Evolutionary conservation across 92 coral and sea anemone genomes (phyloP).

Genomic region (Bergia puertoricense): DNA sequence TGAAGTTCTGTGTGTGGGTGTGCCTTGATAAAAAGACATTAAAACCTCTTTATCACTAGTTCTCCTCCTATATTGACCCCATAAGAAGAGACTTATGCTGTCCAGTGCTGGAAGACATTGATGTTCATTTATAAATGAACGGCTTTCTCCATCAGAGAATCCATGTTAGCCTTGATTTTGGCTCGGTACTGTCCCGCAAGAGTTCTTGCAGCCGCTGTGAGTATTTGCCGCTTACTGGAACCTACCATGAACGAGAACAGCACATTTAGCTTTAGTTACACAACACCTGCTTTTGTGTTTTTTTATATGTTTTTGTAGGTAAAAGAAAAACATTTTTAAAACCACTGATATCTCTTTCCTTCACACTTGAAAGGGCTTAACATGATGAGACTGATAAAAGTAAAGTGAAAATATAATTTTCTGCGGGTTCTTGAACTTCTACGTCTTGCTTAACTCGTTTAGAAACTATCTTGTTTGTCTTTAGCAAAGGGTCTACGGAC

Average conservation of each 20-base stretch:
- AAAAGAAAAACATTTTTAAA: neutral
- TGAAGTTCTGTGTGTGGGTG: neutral
- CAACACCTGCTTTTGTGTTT: too few species aligned
- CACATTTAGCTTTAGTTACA: neutral
- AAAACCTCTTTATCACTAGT: neutral
- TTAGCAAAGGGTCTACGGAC: too few species aligned
- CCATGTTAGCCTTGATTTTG: conserved; percentile 70
- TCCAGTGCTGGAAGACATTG: too few species aligned
- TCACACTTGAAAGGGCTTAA: too few species aligned
- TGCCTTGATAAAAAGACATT: neutral
- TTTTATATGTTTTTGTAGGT: neutral
- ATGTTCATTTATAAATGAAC: conserved; percentile 60
- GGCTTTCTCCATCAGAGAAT: conserved; percentile 91
- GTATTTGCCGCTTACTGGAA: conserved; percentile 83
- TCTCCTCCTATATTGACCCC: neutral
- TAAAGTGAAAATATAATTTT: too few species aligned
- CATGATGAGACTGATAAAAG: too few species aligned
- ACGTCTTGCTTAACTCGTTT: too few species aligned
- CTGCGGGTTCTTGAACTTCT: too few species aligned
- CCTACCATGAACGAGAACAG: conserved; percentile 45
- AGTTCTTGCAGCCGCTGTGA: conserved; percentile 85
- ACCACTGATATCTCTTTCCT: too few species aligned
- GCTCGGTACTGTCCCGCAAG: conserved; percentile 93
- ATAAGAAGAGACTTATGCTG: neutral
- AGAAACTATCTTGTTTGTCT: too few species aligned